These are phyloP conservation scores for Nannoperca obscura DNA, from an alignment of 2,797 vertebrate species.

Conservation along the genomic window DNA sequence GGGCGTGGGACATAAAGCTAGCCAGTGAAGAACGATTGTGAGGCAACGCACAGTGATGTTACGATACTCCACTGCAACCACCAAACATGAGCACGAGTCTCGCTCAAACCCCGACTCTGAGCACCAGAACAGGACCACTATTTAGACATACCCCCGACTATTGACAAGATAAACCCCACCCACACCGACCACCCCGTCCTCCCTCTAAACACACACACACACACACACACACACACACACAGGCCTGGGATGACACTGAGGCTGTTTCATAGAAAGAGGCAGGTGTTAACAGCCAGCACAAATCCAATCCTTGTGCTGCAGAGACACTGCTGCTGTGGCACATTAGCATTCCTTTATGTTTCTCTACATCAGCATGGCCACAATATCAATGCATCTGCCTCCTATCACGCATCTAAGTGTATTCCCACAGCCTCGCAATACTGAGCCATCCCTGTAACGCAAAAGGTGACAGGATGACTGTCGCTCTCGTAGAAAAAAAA, in stretches of 20 bases:
- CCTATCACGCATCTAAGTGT: conserved; percentile 15
- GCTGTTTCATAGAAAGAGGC: conserved; percentile 79
- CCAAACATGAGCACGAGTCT: not conserved
- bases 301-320: conserved; percentile 81
- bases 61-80: conserved; percentile 28
- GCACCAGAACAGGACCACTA: conserved; percentile 63
- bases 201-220: too few species aligned
- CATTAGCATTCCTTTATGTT: conserved; percentile 79
- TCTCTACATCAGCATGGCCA: conserved; percentile 46
- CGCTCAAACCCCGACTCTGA: not conserved
- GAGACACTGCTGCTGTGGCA: conserved; percentile 48
- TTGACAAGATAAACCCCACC: conserved; percentile 31
- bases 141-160: conserved; percentile 40
- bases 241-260: conserved; percentile 69
- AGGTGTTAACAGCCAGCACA: conserved; percentile 81
- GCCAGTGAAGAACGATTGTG: conserved; percentile 93
- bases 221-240: conserved; percentile 25
- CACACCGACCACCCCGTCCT: conserved; percentile 5
- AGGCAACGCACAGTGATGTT: conserved; percentile 82
- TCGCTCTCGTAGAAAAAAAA: conserved; percentile 1
- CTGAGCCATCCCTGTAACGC: not conserved
- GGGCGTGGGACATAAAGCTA: conserved; percentile 88
- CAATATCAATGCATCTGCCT: conserved; percentile 52
- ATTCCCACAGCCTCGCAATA: conserved; percentile 8
- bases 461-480: conserved; percentile 16